A percentile compares a stretch with the other conserved stretches of the same genome.
phyloP scores from a whole-genome alignment of 2,113 vertebrate species.

The Clupea harengus region DNA sequence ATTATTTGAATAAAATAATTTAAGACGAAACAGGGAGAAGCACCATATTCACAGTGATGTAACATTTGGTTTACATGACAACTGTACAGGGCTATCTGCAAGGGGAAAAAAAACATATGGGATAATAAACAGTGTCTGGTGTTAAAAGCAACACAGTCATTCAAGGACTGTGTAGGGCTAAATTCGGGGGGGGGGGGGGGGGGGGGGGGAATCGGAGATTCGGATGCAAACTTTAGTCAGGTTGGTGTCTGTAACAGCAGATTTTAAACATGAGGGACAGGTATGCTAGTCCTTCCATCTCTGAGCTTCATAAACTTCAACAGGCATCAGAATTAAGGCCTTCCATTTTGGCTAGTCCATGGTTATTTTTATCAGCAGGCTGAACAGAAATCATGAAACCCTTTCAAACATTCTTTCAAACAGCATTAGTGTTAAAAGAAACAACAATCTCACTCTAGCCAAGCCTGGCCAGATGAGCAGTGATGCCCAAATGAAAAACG shows the following conservation, averaged over 20 bases:
- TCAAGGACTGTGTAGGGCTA: neutral
- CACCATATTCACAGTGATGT: conserved; percentile 75
- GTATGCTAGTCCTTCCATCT: neutral
- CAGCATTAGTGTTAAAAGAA: neutral
- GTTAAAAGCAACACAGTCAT: neutral
- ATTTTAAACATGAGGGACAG: neutral
- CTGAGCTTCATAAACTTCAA: neutral
- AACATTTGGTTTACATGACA: conserved; percentile 47
- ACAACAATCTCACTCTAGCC: neutral
- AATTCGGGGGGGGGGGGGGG: neutral
- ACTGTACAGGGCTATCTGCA: neutral
- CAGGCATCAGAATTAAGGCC: neutral
- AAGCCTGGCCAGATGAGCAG: neutral
- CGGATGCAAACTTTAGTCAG: neutral
- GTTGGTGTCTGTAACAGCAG: neutral
- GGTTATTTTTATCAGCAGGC: neutral
- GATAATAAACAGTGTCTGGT: neutral
- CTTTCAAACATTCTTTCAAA: conserved; percentile 1
- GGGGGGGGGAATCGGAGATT: neutral
- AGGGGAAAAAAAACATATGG: neutral
- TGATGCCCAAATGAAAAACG: neutral
- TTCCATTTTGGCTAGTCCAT: neutral
- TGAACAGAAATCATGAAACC: neutral
- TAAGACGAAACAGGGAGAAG: conserved; percentile 52
- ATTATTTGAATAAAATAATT: conserved; percentile 65